Percentiles rank a stretch among this genome's conserved stretches.
These are phyloP conservation scores for Paguma larvata DNA, from an alignment of 2,797 vertebrate species.

Conservation along the genomic window DNA sequence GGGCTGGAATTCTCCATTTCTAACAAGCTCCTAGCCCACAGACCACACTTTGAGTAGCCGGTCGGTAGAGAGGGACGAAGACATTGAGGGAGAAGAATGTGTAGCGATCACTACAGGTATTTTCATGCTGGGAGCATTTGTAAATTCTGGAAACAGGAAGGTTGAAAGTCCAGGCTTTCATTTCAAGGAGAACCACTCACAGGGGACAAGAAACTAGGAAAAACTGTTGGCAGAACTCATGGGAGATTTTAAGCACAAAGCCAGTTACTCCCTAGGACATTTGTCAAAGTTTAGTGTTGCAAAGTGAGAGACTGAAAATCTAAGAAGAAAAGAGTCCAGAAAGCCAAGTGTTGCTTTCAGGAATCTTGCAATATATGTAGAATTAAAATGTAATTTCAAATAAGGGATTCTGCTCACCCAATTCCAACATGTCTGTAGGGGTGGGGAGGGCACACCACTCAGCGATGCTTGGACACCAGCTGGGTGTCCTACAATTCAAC, in stretches of 20 bases:
- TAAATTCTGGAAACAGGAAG: neutral
- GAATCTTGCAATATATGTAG: neutral
- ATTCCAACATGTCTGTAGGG: neutral
- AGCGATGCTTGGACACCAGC: neutral
- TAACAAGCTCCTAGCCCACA: neutral
- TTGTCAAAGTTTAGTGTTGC: neutral
- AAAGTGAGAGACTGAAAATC: neutral
- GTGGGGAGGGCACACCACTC: neutral
- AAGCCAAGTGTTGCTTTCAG: neutral
- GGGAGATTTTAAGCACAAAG: neutral
- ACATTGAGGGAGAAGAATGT: neutral
- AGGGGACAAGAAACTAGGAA: neutral
- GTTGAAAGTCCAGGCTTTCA: neutral
- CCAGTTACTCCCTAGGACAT: neutral
- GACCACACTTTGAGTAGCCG: neutral
- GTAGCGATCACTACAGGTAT: neutral
- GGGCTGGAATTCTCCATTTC: neutral
- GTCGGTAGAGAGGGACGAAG: neutral
- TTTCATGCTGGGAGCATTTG: neutral
- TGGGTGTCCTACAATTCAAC: neutral
- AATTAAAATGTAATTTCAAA: neutral
- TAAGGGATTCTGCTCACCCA: neutral
- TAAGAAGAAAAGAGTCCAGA: neutral
- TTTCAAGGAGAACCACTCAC: neutral
- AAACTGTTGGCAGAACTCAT: neutral